Evolutionary conservation across 2,113 vertebrate genomes (phyloP), one percentile per base, ranked within the genome.

Genomic region (Alectura lathami): DNA sequence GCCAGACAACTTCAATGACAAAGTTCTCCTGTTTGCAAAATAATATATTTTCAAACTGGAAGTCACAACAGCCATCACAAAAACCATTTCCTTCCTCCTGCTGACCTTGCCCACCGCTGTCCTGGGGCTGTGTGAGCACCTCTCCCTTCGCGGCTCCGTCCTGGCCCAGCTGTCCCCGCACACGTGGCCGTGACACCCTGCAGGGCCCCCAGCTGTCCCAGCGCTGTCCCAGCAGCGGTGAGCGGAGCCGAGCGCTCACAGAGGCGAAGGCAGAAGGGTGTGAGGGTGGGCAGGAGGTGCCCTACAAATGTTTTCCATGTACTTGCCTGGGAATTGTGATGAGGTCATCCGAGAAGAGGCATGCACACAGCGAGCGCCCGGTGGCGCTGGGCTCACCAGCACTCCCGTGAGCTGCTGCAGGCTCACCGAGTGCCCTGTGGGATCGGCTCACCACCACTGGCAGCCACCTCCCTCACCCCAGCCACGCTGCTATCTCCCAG

Each of bases 221-320:
- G n/a, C n/a, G n/a, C n/a, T n/a, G n/a, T 26, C 34, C 78, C 11
- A 4, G 26, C 36, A 45, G 84, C 0, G 42, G 74, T 47, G 79
- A 80, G 54, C 57, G 69, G 77, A 54, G 87, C 23, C 0, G 3
- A 22, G 62, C 3, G 0, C 14, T 75, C 84, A 38, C 54, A 88
- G 50, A 43, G 23, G 32, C 21, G 51, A 72, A 72, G 75, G 79
- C 38, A 94, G 92, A 84, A 70, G 79, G 88, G 76, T 77, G 70
- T 22, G 47, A 50, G 45, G 82, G 38, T 42, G 23, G 9, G 56
- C 51, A 81, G 63, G 63, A 62, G 80, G 64, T 88, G 54, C n/a
- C 67, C 42, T 56, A 42, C 67, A 73, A 83, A 74, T 83, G 85
- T 76, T 62, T 81, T 45, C 59, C 69, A 45, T 13, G 4, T 21